phyloP scores from a whole-genome alignment of 1,140 invertebrate species.

The Lordiphosa mommai region DNA sequence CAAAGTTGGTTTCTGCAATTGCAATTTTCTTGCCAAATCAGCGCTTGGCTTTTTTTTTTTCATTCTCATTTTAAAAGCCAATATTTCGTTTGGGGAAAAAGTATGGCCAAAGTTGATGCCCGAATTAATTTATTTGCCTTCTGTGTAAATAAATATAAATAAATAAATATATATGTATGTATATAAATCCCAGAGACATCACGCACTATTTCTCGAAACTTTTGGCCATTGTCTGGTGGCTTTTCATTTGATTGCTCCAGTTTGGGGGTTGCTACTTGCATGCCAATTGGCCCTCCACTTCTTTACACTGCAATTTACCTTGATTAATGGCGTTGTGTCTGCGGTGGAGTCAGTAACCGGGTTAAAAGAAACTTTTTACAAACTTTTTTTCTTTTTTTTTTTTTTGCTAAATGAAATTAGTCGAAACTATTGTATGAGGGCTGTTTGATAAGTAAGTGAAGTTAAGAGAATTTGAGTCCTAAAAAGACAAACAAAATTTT shows the following conservation, averaged over 20 bases:
- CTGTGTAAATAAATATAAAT: slow-evolving; percentile 54
- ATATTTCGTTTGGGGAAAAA: slow-evolving; percentile 45
- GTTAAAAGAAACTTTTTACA: slow-evolving; percentile 35
- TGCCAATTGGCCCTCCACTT: slow-evolving; percentile 18
- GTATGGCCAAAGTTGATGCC: slow-evolving; percentile 36
- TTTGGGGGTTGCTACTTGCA: not conserved
- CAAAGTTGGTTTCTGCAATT: slow-evolving; percentile 58
- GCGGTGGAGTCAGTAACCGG: slow-evolving; percentile 31
- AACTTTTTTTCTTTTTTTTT: not conserved
- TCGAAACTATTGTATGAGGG: slow-evolving; percentile 64
- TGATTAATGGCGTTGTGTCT: slow-evolving; percentile 65
- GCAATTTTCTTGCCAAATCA: slow-evolving; percentile 68
- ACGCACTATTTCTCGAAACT: slow-evolving; percentile 7
- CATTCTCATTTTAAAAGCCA: slow-evolving; percentile 77
- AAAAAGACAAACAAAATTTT: no score
- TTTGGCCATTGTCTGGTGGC: slow-evolving; percentile 8
- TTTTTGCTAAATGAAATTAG: slow-evolving; percentile 58
- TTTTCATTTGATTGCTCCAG: slow-evolving; percentile 7
- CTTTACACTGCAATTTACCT: slow-evolving; percentile 39
- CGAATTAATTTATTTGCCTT: slow-evolving; percentile 53
- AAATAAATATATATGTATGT: no score
- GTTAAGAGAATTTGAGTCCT: not conserved
- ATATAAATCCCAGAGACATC: slow-evolving; percentile 10
- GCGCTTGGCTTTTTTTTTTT: slow-evolving; percentile 30
- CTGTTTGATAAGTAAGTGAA: not conserved